Evolutionary conservation across 2,888 invertebrate species (phyloP).

Genomic region (Mythimna lalbum): DNA sequence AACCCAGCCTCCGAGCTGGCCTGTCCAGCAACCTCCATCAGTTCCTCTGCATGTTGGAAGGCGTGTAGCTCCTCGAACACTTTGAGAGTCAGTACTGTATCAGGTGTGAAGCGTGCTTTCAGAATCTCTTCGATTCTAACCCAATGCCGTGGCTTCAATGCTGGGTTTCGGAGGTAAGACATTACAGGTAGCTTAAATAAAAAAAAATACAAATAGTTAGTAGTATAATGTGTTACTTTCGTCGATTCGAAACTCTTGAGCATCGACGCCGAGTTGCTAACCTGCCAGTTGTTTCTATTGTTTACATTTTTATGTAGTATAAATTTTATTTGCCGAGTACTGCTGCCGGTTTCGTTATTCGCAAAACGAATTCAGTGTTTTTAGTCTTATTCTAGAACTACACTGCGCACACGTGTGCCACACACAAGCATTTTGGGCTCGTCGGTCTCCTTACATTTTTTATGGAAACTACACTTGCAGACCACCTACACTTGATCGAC

Average conservation of each 20-base stretch:
- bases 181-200: constrained; percentile 93
- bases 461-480: too few relatives aligned
- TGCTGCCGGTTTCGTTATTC: background rate
- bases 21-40: constrained; percentile 96
- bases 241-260: too few relatives aligned
- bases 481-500: too few relatives aligned
- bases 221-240: background rate
- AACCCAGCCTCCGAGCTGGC: constrained; percentile 97
- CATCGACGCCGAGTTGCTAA: too few relatives aligned
- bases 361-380: background rate
- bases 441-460: too few relatives aligned
- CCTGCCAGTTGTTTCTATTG: too few relatives aligned
- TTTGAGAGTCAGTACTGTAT: constrained; percentile 92
- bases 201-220: background rate
- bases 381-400: too few relatives aligned
- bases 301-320: too few relatives aligned
- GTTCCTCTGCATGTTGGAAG: constrained; percentile 93
- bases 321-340: background rate
- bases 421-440: too few relatives aligned
- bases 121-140: constrained; percentile 94
- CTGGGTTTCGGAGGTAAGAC: constrained; percentile 95
- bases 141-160: constrained; percentile 96
- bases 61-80: constrained; percentile 93
- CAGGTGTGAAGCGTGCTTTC: constrained; percentile 93
- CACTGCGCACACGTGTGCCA: too few relatives aligned